These are phyloP conservation scores for Apamea crenata DNA, from an alignment of 2,888 invertebrate species.

Conservation along the genomic window DNA sequence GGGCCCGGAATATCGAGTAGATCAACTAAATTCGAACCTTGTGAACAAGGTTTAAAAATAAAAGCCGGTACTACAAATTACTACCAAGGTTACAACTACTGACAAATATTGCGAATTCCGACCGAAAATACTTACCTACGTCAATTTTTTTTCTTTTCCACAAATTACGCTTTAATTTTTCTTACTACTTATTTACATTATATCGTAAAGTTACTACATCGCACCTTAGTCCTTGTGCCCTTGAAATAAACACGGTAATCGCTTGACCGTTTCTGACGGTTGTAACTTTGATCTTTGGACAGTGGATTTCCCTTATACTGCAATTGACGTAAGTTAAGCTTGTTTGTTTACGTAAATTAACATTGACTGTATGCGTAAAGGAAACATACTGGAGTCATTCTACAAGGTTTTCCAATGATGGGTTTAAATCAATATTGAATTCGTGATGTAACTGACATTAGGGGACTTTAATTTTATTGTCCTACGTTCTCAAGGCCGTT, in stretches of 20 bases:
- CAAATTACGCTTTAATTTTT: conserved; percentile 1
- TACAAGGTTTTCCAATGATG: background rate
- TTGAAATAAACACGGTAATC: conserved; percentile 20
- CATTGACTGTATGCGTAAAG: conserved; percentile 22
- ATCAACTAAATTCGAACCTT: background rate
- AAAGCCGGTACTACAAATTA: background rate
- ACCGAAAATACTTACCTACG: conserved; percentile 1
- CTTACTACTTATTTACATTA: background rate
- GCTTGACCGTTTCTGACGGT: background rate
- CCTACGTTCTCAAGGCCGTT: background rate
- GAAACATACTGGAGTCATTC: conserved; percentile 26
- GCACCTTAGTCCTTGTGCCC: background rate
- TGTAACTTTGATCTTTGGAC: conserved; percentile 34
- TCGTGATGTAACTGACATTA: conserved; percentile 4
- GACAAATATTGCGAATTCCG: conserved; percentile 12
- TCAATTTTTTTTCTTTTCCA: conserved; percentile 1
- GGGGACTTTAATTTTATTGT: too few species aligned
- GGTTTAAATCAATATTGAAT: conserved; percentile 10
- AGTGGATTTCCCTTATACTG: conserved; percentile 27
- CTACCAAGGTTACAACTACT: background rate
- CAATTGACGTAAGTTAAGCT: conserved; percentile 47
- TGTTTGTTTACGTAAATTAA: conserved; percentile 32
- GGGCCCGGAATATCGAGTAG: background rate
- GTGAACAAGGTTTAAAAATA: background rate
- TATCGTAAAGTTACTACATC: background rate